Conservation (phyloP, 2,113 vertebrate species). For the Nannobrachium achirus region DNA sequence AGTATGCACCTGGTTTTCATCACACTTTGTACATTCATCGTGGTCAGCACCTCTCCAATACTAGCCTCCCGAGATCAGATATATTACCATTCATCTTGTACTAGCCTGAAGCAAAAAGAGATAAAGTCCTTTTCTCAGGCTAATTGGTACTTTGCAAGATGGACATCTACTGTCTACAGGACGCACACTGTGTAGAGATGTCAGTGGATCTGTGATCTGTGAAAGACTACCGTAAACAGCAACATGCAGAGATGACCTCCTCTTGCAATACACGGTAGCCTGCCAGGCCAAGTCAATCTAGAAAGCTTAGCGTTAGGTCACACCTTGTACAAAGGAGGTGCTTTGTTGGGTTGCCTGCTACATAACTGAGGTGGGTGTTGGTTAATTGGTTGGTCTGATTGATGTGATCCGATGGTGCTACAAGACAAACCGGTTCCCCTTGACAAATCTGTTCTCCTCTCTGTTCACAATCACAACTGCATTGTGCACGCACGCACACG, state of each 20-base stretch:
- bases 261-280: conserved; percentile 4
- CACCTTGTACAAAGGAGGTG: conserved; percentile 34
- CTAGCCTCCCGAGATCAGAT: too few species aligned
- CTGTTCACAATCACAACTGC: too few species aligned
- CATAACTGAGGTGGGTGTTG: conserved; percentile 27
- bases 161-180: too few species aligned
- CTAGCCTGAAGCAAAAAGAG: too few species aligned
- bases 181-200: background rate
- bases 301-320: conserved; percentile 38
- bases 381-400: conserved; percentile 40
- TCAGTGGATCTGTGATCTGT: conserved; percentile 22
- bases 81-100: too few species aligned
- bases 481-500: background rate
- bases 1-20: too few species aligned
- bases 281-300: conserved; percentile 50
- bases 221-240: conserved; percentile 37
- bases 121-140: too few species aligned
- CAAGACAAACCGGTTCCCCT: conserved; percentile 58
- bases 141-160: too few species aligned
- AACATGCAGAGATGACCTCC: conserved; percentile 9
- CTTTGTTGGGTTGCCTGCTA: background rate
- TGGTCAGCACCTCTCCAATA: too few species aligned
- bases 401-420: conserved; percentile 12
- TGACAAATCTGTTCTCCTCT: background rate
- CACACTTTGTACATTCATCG: too few species aligned